phyloP scores from a whole-genome alignment of 2,888 invertebrate genomes.

The Chromoteleia sp. region DNA sequence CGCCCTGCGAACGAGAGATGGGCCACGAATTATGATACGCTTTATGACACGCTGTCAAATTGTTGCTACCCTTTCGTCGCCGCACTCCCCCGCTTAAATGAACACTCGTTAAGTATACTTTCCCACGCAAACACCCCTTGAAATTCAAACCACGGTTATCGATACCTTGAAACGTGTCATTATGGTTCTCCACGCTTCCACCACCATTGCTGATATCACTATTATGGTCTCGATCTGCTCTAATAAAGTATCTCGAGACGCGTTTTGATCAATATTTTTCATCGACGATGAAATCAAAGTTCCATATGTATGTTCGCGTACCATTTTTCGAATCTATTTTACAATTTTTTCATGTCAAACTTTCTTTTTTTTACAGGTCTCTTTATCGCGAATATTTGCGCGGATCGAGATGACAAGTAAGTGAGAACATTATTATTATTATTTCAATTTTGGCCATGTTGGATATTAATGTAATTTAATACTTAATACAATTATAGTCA shows the following conservation, averaged over 20 bases:
- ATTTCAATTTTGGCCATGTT: no score
- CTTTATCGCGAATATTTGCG: no score
- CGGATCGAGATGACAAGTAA: no score
- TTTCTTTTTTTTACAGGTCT: no score
- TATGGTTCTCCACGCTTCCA: slow-evolving; percentile 59
- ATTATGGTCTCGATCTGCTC: slow-evolving; percentile 19
- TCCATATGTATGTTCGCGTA: no score
- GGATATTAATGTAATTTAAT: no score
- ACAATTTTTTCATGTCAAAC: no score
- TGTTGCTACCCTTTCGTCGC: slow-evolving; percentile 75
- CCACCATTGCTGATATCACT: slow-evolving; percentile 49
- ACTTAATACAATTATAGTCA: no score
- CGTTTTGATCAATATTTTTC: slow-evolving; percentile 27
- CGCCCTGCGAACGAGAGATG: slow-evolving; percentile 23
- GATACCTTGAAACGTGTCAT: slow-evolving; percentile 64
- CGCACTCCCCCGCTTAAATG: slow-evolving; percentile 76
- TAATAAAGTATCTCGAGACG: slow-evolving; percentile 18
- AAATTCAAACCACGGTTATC: slow-evolving; percentile 78
- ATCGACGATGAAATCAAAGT: no score
- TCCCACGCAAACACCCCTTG: slow-evolving; percentile 79
- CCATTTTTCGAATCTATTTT: no score
- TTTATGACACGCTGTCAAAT: slow-evolving; percentile 78
- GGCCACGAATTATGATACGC: slow-evolving; percentile 46
- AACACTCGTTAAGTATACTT: slow-evolving; percentile 74
- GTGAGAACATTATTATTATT: no score